phyloP scores from a whole-genome alignment of 1,140 invertebrate species.

The Drosophila novamexicana region DNA sequence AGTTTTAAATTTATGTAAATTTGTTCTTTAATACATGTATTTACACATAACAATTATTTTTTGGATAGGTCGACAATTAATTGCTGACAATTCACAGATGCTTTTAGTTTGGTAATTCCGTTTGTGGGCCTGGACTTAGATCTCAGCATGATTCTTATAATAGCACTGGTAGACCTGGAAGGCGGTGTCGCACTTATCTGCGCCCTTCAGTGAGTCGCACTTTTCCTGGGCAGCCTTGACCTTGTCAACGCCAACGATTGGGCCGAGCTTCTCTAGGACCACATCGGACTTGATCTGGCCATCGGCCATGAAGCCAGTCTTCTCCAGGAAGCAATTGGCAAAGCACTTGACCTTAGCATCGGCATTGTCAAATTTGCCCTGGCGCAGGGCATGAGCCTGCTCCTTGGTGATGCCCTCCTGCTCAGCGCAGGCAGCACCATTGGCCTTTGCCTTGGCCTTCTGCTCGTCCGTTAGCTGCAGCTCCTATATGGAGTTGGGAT shows the following conservation, averaged over 20 bases:
- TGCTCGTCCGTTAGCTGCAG: conserved; percentile 56
- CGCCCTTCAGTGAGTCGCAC: conserved; percentile 55
- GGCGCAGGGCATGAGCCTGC: conserved; percentile 45
- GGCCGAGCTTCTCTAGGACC: conserved; percentile 48
- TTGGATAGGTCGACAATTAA: conserved; percentile 3
- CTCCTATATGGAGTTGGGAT: conserved; percentile 19
- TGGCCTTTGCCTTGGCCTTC: conserved; percentile 45
- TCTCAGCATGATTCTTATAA: conserved; percentile 40
- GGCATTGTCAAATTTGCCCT: conserved; percentile 50
- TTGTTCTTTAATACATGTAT: background rate
- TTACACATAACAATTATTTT: background rate
- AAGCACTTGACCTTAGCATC: conserved; percentile 71
- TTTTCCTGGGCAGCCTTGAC: conserved; percentile 56
- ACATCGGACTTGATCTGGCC: conserved; percentile 59
- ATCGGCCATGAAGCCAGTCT: conserved; percentile 49
- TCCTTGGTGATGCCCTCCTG: conserved; percentile 75
- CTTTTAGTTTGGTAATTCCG: conserved; percentile 7
- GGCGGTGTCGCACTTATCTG: conserved; percentile 67
- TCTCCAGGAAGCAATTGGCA: conserved; percentile 73
- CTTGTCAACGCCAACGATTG: conserved; percentile 45
- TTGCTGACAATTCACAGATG: conserved; percentile 35
- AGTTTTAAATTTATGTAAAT: background rate
- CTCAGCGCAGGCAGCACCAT: conserved; percentile 41
- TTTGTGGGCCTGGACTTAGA: conserved; percentile 26
- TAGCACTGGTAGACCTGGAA: conserved; percentile 70